Base-by-base conservation (phyloP, 2,113 vertebrate species). In the Oostethus manadensis region DNA sequence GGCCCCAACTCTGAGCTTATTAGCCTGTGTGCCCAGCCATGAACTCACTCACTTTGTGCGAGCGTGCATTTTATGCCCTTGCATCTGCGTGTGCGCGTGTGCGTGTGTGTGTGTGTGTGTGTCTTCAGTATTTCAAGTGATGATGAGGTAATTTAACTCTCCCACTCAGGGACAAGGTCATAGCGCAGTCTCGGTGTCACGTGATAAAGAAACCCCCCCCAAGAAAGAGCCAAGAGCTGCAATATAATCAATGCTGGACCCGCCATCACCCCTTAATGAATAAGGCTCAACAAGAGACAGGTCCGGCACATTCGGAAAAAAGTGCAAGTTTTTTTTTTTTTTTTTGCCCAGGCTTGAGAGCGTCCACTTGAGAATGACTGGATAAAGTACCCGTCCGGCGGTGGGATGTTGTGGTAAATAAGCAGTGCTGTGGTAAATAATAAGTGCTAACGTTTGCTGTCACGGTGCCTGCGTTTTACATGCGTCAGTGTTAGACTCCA, bases 81-180 rank as follows among this genome's bases (percentile, higher is more conserved):
- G 33, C 16, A 29, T 47, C n/a, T 50, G 9, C 35, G 17, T 58
- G 63, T 49, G 56, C 45, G 21, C 13, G 40, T 46, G 22, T 42
- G 26, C 29, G 23, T 42, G 8, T 42, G 48, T 60, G 65, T 29
- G 63, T 51, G 35, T 65, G 46, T 59, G 16, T 10, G 11, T 45
- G 33, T 29, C 44, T 49, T 62, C 38, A 33, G 49, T 51, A 46
- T 26, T 45, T 64, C 33, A 70, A 64, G 71, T 65, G 62, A 77
- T 73, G 70, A 74, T 56, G 50, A 21, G 63, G 67, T 69, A 67
- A 84, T 56, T 42, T 60, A 64, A 67, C 80, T 73, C 75, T 77
- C 66, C 50, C 61, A 50, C 68, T 46, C 56, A 53, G 49, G 73
- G 45, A 68, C 80, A 83, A 84, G 86, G 79, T 85, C 73, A 67